Evolutionary conservation across 2,888 invertebrate genomes (phyloP), one percentile per base, ranked within the genome.

Genomic region (Trichogramma dendrolimi): DNA sequence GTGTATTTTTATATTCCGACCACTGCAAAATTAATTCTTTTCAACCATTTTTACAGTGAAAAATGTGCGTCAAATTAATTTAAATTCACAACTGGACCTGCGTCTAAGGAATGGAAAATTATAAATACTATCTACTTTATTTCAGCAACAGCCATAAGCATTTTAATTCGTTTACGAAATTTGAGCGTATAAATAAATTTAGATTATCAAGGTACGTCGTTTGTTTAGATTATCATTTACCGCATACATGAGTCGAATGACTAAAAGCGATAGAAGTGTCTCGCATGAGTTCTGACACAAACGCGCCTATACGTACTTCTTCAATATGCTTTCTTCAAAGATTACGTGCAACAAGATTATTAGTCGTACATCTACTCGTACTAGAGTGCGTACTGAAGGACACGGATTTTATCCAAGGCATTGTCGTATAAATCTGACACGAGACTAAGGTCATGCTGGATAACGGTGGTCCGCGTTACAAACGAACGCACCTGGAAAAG

Each of bases 361-460:
- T 49, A 1, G 1, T 2, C 2, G 94, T 95, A 73, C 94, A 96
- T 82, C 85, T 98, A 68, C 82, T 98, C 70, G 85, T 98, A 66
- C 84, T 97, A 74, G 97, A 96, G 77, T 97, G 96, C 80, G 86
- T 92, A 68, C 84, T 98, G 71, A 94, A 96, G 82, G 98, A 98
- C 80, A 97, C 98, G 7, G 96, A 96, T 79, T 97, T 86, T 79
- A 87, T 97, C 48, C 96, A 97, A 79, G 98, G 97, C 61, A 90
- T 98, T 75, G 95, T 97, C 55, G 91, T 98, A 58, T 98, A 98
- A 83, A 95, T 78, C 85, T 93, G 97, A 62, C 94, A 94, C 79
- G 97, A 98, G 83, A 96, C 96, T 11, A 98, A 98, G 81, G 94
- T 96, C 14, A 94, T 97, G 94, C 85, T 97, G 66, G 98, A 97